phyloP scores from a whole-genome alignment of 2,888 invertebrate genomes.

The Pyralis farinalis region DNA sequence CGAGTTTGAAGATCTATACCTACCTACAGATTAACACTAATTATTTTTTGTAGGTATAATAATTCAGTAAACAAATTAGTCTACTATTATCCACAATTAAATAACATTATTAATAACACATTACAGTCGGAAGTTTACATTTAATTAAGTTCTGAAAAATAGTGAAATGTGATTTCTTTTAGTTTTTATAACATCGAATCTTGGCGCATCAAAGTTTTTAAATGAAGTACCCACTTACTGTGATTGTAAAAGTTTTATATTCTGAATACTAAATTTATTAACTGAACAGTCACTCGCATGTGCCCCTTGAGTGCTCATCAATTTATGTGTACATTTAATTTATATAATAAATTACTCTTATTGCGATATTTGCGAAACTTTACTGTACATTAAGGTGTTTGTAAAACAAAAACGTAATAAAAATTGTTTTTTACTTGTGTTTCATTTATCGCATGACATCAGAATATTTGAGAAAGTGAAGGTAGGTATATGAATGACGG shows the following conservation, averaged over 20 bases:
- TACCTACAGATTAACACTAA: no score
- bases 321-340: slow-evolving; percentile 6
- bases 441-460: slow-evolving; percentile 2
- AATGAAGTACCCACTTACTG: background rate
- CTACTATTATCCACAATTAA: no score
- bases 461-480: background rate
- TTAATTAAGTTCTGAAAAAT: background rate
- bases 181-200: background rate
- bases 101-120: no score
- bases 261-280: background rate
- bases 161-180: background rate
- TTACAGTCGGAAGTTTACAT: no score
- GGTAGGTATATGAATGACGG: background rate
- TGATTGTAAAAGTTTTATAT: background rate
- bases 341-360: slow-evolving; percentile 6
- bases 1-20: no score
- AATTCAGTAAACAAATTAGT: no score
- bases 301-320: slow-evolving; percentile 3
- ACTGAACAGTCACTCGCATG: background rate
- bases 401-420: slow-evolving; percentile 8
- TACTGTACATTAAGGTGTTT: slow-evolving; percentile 6
- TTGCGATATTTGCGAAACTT: slow-evolving; percentile 8
- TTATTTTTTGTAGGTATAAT: no score
- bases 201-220: background rate
- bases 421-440: slow-evolving; percentile 6